Conservation (phyloP, 2,797 vertebrate species). For the Sciurus carolinensis region DNA sequence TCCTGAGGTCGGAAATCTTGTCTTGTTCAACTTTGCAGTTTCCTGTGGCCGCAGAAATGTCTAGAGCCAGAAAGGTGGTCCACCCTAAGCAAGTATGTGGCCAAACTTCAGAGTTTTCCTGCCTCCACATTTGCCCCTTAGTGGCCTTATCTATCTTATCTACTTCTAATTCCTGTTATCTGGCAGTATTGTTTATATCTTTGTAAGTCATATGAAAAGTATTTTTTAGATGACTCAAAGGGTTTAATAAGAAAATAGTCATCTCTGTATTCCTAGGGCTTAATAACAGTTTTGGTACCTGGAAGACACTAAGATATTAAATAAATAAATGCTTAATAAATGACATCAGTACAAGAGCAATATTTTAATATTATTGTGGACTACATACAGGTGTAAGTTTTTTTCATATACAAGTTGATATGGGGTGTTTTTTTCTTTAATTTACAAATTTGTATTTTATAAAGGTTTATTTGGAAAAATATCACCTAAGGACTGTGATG, state of each 20-base stretch:
- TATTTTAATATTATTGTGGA: background rate
- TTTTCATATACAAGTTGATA: background rate
- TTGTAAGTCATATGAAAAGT: slow-evolving; percentile 63
- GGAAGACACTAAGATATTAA: background rate
- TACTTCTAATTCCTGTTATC: slow-evolving; percentile 74
- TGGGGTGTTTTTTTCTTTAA: background rate
- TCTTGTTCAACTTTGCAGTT: slow-evolving; percentile 79
- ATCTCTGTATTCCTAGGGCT: background rate
- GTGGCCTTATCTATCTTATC: slow-evolving; percentile 47
- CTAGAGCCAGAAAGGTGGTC: slow-evolving; percentile 58
- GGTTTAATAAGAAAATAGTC: slow-evolving; percentile 58
- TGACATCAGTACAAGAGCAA: background rate
- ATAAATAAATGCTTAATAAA: slow-evolving; percentile 8
- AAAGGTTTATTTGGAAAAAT: background rate
- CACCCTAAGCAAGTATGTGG: slow-evolving; percentile 73
- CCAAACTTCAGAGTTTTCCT: slow-evolving; percentile 35
- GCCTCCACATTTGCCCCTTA: background rate
- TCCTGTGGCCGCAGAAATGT: slow-evolving; percentile 74
- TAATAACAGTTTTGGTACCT: background rate
- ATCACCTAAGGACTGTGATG: background rate
- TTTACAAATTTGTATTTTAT: slow-evolving; percentile 1
- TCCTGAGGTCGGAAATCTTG: slow-evolving; percentile 79
- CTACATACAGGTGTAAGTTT: background rate
- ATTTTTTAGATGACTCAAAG: slow-evolving; percentile 14
- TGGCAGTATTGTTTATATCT: slow-evolving; percentile 39